Evolutionary conservation across 2,888 invertebrate genomes (phyloP).

Genomic region (Agrypnus murinus): DNA sequence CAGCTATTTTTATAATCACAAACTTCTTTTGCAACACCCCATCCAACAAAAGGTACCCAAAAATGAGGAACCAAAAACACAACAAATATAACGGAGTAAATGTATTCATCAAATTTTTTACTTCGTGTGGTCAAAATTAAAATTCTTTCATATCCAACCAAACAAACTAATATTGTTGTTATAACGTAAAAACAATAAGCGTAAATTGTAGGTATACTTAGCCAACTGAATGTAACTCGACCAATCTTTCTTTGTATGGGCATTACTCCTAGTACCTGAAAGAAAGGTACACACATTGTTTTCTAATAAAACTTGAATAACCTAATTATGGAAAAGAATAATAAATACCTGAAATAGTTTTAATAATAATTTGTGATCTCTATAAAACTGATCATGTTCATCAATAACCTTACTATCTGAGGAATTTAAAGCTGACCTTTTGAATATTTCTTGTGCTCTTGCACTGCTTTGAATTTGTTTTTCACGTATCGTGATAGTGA

Average conservation of each 20-base stretch:
- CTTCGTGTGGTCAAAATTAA: conserved; percentile 76
- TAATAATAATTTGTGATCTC: conserved; percentile 79
- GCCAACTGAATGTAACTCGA: conserved; percentile 79
- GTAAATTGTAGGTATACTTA: conserved; percentile 77
- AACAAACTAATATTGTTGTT: conserved; percentile 75
- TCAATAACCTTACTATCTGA: conserved; percentile 77
- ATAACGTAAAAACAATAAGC: conserved; percentile 78
- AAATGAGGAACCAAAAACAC: conserved; percentile 81
- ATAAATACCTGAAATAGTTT: conserved; percentile 73
- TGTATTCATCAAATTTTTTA: conserved; percentile 80
- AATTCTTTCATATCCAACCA: conserved; percentile 78
- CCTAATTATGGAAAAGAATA: not conserved
- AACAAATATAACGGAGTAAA: conserved; percentile 80
- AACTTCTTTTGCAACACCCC: conserved; percentile 81
- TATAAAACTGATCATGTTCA: conserved; percentile 79
- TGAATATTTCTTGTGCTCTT: conserved; percentile 64
- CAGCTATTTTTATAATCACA: conserved; percentile 81
- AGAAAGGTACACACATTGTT: not conserved
- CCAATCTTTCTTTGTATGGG: conserved; percentile 72
- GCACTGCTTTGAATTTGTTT: conserved; percentile 61
- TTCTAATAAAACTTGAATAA: not conserved
- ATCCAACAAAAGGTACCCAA: conserved; percentile 81
- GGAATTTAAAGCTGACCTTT: conserved; percentile 73
- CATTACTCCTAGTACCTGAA: conserved; percentile 79
- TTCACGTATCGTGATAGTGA: conserved; percentile 29